phyloP scores from a whole-genome alignment of 2,113 vertebrate genomes.

The Tinamus guttatus region DNA sequence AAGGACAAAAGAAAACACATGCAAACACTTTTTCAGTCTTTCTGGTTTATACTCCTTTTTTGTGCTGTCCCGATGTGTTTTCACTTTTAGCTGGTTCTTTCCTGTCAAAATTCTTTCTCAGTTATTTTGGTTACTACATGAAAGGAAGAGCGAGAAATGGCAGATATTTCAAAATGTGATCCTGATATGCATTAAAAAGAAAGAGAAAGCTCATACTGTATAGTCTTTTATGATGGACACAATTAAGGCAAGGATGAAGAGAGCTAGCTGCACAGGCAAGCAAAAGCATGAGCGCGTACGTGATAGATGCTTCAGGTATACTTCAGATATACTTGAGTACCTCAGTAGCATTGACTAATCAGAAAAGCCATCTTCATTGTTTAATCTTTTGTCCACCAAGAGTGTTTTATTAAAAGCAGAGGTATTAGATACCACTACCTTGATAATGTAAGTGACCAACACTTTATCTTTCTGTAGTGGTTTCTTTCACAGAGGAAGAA shows the following conservation, averaged over 20 bases:
- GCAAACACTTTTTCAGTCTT: background rate
- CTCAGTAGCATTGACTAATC: background rate
- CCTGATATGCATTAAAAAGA: background rate
- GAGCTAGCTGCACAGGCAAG: background rate
- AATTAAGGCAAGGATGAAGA: background rate
- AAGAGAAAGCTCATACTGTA: background rate
- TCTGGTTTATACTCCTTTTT: background rate
- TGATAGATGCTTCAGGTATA: background rate
- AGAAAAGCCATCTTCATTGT: background rate
- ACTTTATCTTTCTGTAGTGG: background rate
- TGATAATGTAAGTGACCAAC: background rate
- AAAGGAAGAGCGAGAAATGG: background rate
- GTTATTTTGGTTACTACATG: background rate
- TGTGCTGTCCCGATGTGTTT: background rate
- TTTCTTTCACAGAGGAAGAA: background rate
- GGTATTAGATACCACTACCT: background rate
- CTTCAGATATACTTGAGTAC: background rate
- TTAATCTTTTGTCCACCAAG: background rate
- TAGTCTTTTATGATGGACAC: background rate
- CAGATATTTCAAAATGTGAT: background rate
- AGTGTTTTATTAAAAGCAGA: background rate
- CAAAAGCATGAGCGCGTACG: background rate
- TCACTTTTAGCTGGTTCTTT: background rate
- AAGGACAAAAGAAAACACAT: slow-evolving; percentile 24
- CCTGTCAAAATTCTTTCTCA: background rate